Conservation (phyloP, 1,140 invertebrate genomes). For the Chlorops oryzae region DNA sequence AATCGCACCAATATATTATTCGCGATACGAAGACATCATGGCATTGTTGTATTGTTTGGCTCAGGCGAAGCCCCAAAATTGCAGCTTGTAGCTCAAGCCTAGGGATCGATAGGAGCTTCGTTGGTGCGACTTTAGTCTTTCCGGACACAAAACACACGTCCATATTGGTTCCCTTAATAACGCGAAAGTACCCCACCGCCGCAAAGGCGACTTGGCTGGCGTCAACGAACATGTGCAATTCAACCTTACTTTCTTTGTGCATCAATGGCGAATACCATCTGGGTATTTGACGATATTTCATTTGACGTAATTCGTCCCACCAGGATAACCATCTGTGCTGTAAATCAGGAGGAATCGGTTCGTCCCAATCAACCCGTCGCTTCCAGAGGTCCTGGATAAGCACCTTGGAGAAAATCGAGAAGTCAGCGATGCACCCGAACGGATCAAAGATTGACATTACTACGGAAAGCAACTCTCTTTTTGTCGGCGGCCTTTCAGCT, state of each 20-base stretch:
- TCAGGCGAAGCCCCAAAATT: constrained; percentile 21
- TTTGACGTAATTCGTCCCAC: constrained; percentile 12
- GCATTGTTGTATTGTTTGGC: background rate
- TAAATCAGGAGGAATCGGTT: constrained; percentile 4
- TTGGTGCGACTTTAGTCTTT: constrained; percentile 23
- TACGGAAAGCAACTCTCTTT: constrained; percentile 28
- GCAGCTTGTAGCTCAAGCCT: constrained; percentile 30
- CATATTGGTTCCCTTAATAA: constrained; percentile 3
- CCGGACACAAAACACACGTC: constrained; percentile 17
- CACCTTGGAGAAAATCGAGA: constrained; percentile 39
- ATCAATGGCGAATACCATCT: constrained; percentile 4
- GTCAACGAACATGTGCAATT: constrained; percentile 27
- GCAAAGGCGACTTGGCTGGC: constrained; percentile 32
- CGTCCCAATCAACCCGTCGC: constrained; percentile 39
- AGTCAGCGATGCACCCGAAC: constrained; percentile 39
- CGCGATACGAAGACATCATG: constrained; percentile 4
- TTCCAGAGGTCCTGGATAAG: constrained; percentile 44
- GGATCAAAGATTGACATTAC: constrained; percentile 44
- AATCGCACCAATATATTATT: constrained; percentile 40
- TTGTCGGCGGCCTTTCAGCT: constrained; percentile 20
- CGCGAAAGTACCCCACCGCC: constrained; percentile 23
- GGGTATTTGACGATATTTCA: constrained; percentile 4
- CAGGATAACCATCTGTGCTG: constrained; percentile 14
- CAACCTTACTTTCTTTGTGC: background rate
- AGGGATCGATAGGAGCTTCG: constrained; percentile 24